phyloP scores from a whole-genome alignment of 2,797 vertebrate genomes.

The Lepus oiostolus region DNA sequence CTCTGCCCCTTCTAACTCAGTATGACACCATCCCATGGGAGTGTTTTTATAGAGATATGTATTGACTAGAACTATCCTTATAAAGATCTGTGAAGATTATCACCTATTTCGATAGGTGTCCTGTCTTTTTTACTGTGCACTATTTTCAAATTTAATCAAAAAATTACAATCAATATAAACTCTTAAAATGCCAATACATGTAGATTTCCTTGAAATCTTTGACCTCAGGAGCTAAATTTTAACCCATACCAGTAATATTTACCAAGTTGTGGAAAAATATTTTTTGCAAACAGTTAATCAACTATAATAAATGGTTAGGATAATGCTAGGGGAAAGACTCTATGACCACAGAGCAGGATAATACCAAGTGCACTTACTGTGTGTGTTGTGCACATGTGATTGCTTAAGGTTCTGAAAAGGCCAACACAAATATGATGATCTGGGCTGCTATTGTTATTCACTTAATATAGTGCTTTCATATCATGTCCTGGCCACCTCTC shows the following conservation, averaged over 20 bases:
- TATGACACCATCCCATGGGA: background rate
- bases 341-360: background rate
- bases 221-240: conserved; percentile 11
- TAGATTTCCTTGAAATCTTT: conserved; percentile 39
- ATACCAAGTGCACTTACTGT: background rate
- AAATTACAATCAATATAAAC: conserved; percentile 26
- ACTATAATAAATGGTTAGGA: conserved; percentile 25
- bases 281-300: background rate
- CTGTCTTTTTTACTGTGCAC: background rate
- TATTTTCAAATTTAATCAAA: conserved; percentile 4
- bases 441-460: background rate
- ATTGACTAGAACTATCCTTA: background rate
- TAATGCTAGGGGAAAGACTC: background rate
- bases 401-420: background rate
- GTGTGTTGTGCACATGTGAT: background rate
- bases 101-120: background rate
- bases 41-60: background rate
- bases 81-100: background rate
- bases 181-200: background rate
- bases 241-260: background rate
- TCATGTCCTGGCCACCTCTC: background rate
- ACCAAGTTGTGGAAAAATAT: background rate
- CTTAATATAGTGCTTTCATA: background rate
- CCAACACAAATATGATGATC: background rate
- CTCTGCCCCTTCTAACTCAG: background rate